These are phyloP conservation scores for Lapara coniferarum DNA, from an alignment of 2,888 invertebrate genomes.

Conservation along the genomic window DNA sequence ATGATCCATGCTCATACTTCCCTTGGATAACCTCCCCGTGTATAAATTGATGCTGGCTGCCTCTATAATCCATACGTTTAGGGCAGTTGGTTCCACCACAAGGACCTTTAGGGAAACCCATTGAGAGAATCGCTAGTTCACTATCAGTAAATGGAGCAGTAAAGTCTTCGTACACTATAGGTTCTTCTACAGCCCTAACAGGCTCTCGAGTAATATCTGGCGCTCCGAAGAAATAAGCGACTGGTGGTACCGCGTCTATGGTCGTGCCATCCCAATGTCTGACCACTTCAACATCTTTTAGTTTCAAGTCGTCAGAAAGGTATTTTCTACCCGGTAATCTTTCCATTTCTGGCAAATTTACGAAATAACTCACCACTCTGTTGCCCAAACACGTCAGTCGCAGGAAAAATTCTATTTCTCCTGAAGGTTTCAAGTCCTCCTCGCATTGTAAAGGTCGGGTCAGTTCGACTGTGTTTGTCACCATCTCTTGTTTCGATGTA, in stretches of 20 bases:
- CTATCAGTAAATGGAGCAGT: conserved; percentile 70
- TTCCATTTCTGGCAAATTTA: conserved; percentile 75
- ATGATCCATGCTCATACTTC: conserved; percentile 72
- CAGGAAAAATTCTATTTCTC: conserved; percentile 71
- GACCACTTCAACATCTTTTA: conserved; percentile 75
- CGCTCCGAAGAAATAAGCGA: conserved; percentile 74
- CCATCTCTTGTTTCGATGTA: conserved; percentile 65
- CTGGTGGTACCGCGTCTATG: conserved; percentile 70
- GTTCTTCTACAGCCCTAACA: conserved; percentile 59
- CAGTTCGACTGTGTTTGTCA: conserved; percentile 70
- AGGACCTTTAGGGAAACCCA: conserved; percentile 80
- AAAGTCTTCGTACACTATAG: conserved; percentile 64
- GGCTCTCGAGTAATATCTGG: conserved; percentile 73
- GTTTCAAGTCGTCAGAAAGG: conserved; percentile 66
- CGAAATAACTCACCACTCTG: conserved; percentile 66
- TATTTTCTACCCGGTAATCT: conserved; percentile 76
- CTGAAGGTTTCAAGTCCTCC: conserved; percentile 73
- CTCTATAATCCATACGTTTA: conserved; percentile 74
- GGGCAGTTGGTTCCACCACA: conserved; percentile 79
- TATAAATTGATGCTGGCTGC: conserved; percentile 76
- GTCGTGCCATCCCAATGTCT: conserved; percentile 77
- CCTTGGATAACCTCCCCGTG: conserved; percentile 68
- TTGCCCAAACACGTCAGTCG: conserved; percentile 72
- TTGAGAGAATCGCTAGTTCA: conserved; percentile 73
- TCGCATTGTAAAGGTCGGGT: conserved; percentile 68